Conservation (phyloP, 2,888 invertebrate species). For the Drosophila basisetae region DNA sequence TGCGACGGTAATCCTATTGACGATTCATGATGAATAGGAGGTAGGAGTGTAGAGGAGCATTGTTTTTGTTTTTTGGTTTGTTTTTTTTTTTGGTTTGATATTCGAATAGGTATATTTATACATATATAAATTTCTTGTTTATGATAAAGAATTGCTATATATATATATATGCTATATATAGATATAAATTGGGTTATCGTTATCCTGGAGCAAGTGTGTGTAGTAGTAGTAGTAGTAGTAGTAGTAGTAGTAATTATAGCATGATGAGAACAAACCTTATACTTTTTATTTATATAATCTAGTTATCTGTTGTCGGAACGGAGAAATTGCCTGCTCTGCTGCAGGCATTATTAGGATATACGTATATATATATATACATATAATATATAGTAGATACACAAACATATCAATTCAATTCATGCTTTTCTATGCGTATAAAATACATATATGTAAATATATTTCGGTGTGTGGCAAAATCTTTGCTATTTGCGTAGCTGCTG, state of each 20-base stretch:
- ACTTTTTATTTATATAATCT: slow-evolving; percentile 39
- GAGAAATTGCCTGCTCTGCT: slow-evolving; percentile 48
- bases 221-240: slow-evolving; percentile 65
- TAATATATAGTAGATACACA: slow-evolving; percentile 39
- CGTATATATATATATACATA: slow-evolving; percentile 20
- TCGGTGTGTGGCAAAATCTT: slow-evolving; percentile 50
- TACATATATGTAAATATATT: slow-evolving; percentile 22
- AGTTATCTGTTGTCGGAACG: slow-evolving; percentile 43
- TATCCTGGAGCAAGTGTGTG: slow-evolving; percentile 73
- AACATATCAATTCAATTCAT: slow-evolving; percentile 39
- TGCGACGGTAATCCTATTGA: slow-evolving; percentile 85
- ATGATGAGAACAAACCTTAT: slow-evolving; percentile 70
- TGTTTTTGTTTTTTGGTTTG: slow-evolving; percentile 60
- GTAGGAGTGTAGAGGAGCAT: slow-evolving; percentile 79
- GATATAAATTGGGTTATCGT: slow-evolving; percentile 60
- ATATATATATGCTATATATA: slow-evolving; percentile 41
- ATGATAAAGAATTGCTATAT: slow-evolving; percentile 69
- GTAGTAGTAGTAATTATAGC: slow-evolving; percentile 68
- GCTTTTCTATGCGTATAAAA: slow-evolving; percentile 38
- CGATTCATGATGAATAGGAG: slow-evolving; percentile 83
- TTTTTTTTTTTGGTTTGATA: slow-evolving; percentile 63
- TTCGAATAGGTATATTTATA: slow-evolving; percentile 63
- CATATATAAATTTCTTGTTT: slow-evolving; percentile 47
- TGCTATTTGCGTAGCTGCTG: slow-evolving; percentile 55
- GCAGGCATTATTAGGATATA: slow-evolving; percentile 40